These are phyloP conservation scores for Zoanthus sociatus DNA, from an alignment of 92 coral and sea anemone species.

Conservation along the genomic window DNA sequence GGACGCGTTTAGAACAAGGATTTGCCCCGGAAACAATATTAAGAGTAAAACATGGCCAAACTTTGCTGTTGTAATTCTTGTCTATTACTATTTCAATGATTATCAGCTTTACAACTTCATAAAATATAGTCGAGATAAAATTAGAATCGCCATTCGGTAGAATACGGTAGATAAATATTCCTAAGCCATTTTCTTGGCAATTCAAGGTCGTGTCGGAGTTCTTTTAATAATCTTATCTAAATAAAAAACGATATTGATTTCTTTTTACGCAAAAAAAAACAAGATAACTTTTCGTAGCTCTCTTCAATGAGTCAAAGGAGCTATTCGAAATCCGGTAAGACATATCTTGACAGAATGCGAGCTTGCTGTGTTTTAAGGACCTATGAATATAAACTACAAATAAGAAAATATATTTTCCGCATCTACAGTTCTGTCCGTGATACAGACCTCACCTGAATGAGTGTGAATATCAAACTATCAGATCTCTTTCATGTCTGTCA, in stretches of 20 bases:
- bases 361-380: slow-evolving; percentile 7
- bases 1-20: background rate
- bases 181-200: background rate
- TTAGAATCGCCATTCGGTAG: background rate
- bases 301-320: background rate
- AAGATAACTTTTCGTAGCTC: background rate
- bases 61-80: background rate
- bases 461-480: background rate
- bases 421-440: background rate
- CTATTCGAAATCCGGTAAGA: background rate
- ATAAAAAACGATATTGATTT: background rate
- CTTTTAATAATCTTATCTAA: background rate
- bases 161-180: slow-evolving; percentile 1
- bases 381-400: background rate
- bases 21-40: background rate
- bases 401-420: background rate
- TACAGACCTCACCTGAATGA: slow-evolving; percentile 10
- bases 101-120: background rate
- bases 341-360: background rate
- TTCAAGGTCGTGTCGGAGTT: background rate
- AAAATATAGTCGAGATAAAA: background rate
- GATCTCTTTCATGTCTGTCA: background rate
- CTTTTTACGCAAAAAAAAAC: background rate
- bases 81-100: background rate
- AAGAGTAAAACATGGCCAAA: background rate